Base-by-base conservation (phyloP, 2,797 vertebrate genomes). In the Protonibea diacanthus region DNA sequence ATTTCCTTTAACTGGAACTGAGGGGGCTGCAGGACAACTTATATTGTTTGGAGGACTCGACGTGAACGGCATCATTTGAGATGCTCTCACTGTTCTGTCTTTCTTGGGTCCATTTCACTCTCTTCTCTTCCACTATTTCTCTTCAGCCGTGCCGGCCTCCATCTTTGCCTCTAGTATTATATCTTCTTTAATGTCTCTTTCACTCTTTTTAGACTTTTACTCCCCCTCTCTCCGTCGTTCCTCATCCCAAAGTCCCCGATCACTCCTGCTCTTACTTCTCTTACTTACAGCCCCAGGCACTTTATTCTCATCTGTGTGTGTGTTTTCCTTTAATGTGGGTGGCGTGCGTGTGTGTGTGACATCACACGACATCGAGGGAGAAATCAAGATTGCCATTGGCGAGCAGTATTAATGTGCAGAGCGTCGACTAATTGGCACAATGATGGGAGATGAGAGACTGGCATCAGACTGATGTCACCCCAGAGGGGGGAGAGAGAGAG, bases 401-500 rank as follows among this genome's bases (percentile, higher is more conserved):
- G 81, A 80, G 78, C 60, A 44, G 68, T 63, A 78, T 89, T 71
- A 81, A 85, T 78, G 83, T 82, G 82, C 45, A 5, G 44, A 57
- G 78, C 12, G 48, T 57, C 66, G 20, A 73, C 79, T 88, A 90
- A 91, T 78, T 88, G 85, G 82, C 62, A 83, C 64, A 74, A 67
- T 85, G 86, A 86, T 75, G 75, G 59, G 71, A 80, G 74, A 87
- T 74, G 69, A 88, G 83, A 85, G 80, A 80, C 59, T 80, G 79
- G 56, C 56, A 86, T 79, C 74, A 61, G 60, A 66, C 56, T 79
- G 62, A 83, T 81, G 65, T 76, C 78, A 72, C 71, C 66, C 80
- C 29, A 57, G 71, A 49, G 73, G 57, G 23, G 18, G 25, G 51
- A 14, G 25, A 11, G 38, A 23, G 15, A 1, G 2, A 38, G 25